Conservation (phyloP, 2,797 vertebrate species). For the Smutsia gigantea region DNA sequence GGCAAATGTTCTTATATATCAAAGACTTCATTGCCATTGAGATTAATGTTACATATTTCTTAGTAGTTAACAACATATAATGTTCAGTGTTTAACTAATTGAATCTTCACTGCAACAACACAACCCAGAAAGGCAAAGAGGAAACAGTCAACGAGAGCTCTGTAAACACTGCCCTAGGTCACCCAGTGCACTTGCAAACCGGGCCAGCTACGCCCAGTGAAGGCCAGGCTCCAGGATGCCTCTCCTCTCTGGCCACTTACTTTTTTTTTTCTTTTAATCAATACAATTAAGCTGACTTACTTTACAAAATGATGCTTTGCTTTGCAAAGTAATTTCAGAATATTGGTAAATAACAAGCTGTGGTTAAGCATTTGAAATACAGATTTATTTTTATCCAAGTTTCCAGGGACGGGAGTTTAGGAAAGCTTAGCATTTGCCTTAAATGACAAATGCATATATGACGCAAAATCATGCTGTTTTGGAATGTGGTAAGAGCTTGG, state of each 20-base stretch:
- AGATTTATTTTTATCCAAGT: slow-evolving; percentile 15
- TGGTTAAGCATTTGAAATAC: background rate
- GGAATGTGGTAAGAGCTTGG: background rate
- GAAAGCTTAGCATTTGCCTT: slow-evolving; percentile 7
- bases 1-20: background rate
- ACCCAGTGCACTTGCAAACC: accelerated
- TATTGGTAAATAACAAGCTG: background rate
- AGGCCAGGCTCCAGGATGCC: background rate
- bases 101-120: background rate
- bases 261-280: background rate
- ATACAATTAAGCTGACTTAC: slow-evolving; percentile 31
- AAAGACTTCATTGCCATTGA: background rate
- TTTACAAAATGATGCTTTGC: slow-evolving; percentile 11
- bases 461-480: background rate
- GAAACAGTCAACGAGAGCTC: background rate
- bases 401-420: background rate
- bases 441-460: slow-evolving; percentile 26
- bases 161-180: accelerated
- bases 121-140: background rate
- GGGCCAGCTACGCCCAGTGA: accelerated
- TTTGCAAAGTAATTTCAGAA: slow-evolving; percentile 48
- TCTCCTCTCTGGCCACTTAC: background rate
- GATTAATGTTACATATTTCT: background rate
- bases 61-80: background rate
- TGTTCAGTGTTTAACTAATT: background rate